Evolutionary conservation across 2,888 invertebrate species (phyloP), one percentile per base, ranked within the genome.

Genomic region (Brenthis daphne): DNA sequence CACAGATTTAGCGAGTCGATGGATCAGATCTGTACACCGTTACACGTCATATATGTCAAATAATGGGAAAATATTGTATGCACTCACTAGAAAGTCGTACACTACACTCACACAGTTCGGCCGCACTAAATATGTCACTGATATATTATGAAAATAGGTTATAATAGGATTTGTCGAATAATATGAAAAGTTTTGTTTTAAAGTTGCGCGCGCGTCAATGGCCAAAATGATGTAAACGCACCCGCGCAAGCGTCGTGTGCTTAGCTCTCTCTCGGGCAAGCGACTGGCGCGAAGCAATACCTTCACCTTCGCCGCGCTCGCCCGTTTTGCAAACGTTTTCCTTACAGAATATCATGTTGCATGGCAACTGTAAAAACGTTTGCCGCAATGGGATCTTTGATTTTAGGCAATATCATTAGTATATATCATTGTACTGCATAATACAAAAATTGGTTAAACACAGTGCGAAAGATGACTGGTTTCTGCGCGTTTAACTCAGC

Each of bases 31-130:
- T 83, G 82, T 80, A 84, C 89, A 90, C 90, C 89, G 91, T 90
- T 90, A 87, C 90, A 90, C 89, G 86, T 88, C 88, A 91, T 89
- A 90, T 91, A 83, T 90, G 91, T 90, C 90, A 90, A 85, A 86
- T 81, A 80, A 77, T 63, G 72, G 63, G 56, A 66, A 61, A 63
- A 68, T 43, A 51, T 65, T 56, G 48, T 54, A 60, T 68, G 57
- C 74, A 74, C 72, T 68, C 71, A 73, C 69, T 57, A 66, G 68
- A 82, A 79, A 81, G 82, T 84, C 76, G 78, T 77, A 77, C 88
- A 87, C 86, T 82, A 80, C 86, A 88, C 89, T 80, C 73, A 84
- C 89, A 82, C 81, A 79, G 79, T 79, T 74, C 80, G 82, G 74
- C 71, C 70, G 69, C 66, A 74, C 70, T 68, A 70, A 72, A 72